Conservation (phyloP, 2,113 vertebrate genomes). For the Fregetta grallaria region DNA sequence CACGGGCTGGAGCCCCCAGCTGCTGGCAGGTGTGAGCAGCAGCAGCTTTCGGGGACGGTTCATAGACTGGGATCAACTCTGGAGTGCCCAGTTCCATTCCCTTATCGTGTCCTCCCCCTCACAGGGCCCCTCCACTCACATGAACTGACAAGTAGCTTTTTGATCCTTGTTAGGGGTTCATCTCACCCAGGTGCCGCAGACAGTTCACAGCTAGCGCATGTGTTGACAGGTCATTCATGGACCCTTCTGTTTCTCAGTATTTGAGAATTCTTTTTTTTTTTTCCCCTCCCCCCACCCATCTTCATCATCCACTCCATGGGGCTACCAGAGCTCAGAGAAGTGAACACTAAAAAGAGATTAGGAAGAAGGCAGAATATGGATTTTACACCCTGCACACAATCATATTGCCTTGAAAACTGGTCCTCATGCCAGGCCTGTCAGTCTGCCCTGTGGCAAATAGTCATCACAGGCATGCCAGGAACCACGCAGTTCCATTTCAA, state of each 20-base stretch:
- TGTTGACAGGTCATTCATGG: not conserved
- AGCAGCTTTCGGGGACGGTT: not conserved
- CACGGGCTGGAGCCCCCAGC: not conserved
- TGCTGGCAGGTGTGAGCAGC: not conserved
- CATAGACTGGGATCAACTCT: no score
- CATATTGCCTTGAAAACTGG: not conserved
- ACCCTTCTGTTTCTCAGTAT: not conserved
- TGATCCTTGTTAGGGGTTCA: not conserved
- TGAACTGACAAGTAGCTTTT: not conserved
- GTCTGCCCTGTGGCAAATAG: not conserved
- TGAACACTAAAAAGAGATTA: not conserved
- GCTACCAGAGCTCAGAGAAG: not conserved
- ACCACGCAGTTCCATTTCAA: not conserved
- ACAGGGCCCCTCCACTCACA: not conserved
- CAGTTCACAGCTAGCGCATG: not conserved
- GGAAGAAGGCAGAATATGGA: not conserved
- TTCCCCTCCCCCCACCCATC: no score
- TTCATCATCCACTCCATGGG: not conserved
- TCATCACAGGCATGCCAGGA: not conserved
- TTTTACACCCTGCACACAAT: not conserved
- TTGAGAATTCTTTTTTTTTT: not conserved
- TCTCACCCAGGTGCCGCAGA: not conserved
- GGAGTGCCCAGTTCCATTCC: not conserved
- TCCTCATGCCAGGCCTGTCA: not conserved
- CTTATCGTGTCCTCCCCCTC: not conserved